Percentiles rank a stretch among this genome's conserved stretches.
Evolutionary conservation across 2,113 vertebrate genomes (phyloP).

Genomic region (Eolophus roseicapilla): DNA sequence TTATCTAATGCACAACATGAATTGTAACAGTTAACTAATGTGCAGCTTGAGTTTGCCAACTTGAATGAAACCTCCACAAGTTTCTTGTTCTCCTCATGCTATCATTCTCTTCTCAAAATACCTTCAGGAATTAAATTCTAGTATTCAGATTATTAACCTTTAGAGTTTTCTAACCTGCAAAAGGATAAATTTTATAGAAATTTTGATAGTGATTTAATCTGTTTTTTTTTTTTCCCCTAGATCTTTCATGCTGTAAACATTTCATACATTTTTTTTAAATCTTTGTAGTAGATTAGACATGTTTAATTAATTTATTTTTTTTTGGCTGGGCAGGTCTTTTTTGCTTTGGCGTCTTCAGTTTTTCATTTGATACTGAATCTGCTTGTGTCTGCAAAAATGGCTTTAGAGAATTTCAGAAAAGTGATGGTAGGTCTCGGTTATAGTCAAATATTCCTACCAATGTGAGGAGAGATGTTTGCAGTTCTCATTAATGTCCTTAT

Average conservation of each 20-base stretch:
- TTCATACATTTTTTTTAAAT: background rate
- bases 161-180: background rate
- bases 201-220: background rate
- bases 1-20: background rate
- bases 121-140: background rate
- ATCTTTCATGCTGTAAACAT: background rate
- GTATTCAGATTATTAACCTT: background rate
- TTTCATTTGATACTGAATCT: background rate
- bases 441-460: background rate
- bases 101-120: background rate
- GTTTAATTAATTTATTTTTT: background rate
- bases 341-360: background rate
- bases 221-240: background rate
- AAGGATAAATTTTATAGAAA: background rate
- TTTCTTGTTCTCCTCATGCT: background rate
- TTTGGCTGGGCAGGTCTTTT: background rate
- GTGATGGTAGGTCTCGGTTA: background rate
- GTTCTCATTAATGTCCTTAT: background rate
- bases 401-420: background rate
- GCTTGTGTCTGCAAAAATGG: background rate
- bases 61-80: background rate
- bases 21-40: background rate
- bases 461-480: background rate
- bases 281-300: background rate
- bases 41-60: background rate